Evolutionary conservation across 2,113 vertebrate species (phyloP).

Genomic region (Chloropsis cyanopogon): DNA sequence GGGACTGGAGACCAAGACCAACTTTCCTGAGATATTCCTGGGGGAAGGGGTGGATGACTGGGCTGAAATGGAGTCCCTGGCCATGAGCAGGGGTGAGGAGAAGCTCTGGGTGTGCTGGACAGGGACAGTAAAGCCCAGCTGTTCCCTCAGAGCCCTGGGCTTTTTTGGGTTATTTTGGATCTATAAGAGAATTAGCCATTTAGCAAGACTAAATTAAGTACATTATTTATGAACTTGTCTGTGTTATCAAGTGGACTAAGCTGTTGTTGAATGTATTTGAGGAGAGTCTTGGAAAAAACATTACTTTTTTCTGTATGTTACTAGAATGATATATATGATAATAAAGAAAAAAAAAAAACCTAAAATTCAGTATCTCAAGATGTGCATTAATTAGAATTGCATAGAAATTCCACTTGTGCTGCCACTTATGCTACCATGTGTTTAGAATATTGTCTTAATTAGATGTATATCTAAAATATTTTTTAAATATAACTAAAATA

Average conservation of each 20-base stretch:
- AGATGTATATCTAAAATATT: not conserved
- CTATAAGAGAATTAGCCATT: not conserved
- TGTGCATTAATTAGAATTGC: not conserved
- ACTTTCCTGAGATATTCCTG: too few species aligned
- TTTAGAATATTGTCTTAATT: not conserved
- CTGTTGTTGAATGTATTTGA: rapidly evolving
- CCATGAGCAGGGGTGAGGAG: not conserved
- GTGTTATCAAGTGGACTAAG: not conserved
- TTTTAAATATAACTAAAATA: not conserved
- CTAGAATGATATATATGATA: not conserved
- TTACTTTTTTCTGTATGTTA: not conserved
- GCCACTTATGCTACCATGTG: too few species aligned
- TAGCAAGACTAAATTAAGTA: not conserved
- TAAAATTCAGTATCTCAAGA: not conserved
- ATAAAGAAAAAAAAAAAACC: not conserved
- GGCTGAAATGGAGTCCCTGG: not conserved
- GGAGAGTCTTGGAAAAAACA: not conserved
- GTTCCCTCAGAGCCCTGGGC: not conserved
- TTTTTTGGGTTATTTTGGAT: not conserved
- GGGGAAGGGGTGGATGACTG: not conserved
- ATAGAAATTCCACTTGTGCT: not conserved
- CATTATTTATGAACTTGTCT: rapidly evolving
- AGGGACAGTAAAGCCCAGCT: not conserved
- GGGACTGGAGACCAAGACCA: not conserved
- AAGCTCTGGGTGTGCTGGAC: not conserved